Conservation (phyloP, 2,888 invertebrate genomes). For the Hypselothyrea guttata region DNA sequence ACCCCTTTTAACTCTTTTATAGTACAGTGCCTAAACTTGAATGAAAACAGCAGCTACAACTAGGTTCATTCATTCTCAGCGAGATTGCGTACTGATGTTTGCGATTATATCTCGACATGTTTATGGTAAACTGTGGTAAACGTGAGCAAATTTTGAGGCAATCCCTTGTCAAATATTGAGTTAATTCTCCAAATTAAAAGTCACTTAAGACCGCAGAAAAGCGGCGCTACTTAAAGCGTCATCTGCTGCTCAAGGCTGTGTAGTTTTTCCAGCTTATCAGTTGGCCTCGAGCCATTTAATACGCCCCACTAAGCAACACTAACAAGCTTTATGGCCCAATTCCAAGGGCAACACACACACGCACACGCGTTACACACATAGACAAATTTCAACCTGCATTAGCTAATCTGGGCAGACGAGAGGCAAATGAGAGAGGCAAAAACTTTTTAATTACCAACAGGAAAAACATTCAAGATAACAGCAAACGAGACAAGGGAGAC, state of each 20-base stretch:
- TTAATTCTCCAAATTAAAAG: conserved; percentile 31
- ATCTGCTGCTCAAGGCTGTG: conserved; percentile 12
- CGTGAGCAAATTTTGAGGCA: too few species aligned
- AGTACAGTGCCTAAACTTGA: too few species aligned
- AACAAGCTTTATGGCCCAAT: conserved; percentile 35
- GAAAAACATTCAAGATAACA: conserved; percentile 68
- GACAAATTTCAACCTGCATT: conserved; percentile 51
- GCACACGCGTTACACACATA: conserved; percentile 4
- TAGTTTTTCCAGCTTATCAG: conserved; percentile 26
- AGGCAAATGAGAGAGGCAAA: conserved; percentile 37
- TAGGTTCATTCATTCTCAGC: too few species aligned
- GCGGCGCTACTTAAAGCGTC: too few species aligned
- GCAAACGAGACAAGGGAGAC: conserved; percentile 5
- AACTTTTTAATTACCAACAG: conserved; percentile 75
- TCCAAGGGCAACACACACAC: conserved; percentile 39
- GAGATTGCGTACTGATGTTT: too few species aligned
- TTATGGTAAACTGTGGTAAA: too few species aligned
- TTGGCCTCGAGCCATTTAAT: conserved; percentile 24
- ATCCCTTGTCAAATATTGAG: too few species aligned
- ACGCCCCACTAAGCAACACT: conserved; percentile 27
- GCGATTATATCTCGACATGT: too few species aligned
- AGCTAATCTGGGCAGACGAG: conserved; percentile 59
- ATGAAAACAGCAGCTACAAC: too few species aligned
- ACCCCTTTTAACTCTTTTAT: too few species aligned
- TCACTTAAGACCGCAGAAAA: conserved; percentile 7